These are phyloP conservation scores for Scotopteryx bipunctaria DNA, from an alignment of 2,888 invertebrate genomes.

Conservation along the genomic window DNA sequence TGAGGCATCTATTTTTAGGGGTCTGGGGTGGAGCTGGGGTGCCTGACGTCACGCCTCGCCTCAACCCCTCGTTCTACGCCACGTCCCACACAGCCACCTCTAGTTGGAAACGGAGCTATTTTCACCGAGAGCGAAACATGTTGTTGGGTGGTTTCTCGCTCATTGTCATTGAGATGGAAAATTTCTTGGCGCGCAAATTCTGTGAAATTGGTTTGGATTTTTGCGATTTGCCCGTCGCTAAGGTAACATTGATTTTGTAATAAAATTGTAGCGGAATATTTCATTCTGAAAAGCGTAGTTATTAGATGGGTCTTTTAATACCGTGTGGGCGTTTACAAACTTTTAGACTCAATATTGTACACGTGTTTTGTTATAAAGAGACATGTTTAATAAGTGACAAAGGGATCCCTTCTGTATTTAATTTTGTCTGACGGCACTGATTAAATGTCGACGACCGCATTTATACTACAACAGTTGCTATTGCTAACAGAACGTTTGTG, in stretches of 20 bases:
- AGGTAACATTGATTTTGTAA: constrained; percentile 25
- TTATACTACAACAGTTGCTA: constrained; percentile 2
- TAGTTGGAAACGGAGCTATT: constrained; percentile 51
- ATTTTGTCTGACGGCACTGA: constrained; percentile 14
- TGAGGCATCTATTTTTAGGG: constrained; percentile 75
- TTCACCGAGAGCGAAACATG: constrained; percentile 57
- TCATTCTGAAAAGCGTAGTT: too few relatives aligned
- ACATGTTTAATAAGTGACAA: constrained; percentile 20
- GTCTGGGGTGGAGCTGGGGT: constrained; percentile 49
- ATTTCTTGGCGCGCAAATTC: constrained; percentile 42
- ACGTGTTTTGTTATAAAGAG: not conserved
- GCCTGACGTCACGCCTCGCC: constrained; percentile 58
- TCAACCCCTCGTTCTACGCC: constrained; percentile 43
- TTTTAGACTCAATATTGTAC: too few relatives aligned
- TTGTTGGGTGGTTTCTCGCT: constrained; percentile 48
- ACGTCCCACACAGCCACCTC: constrained; percentile 40
- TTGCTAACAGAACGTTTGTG: not conserved
- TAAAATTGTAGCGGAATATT: too few relatives aligned
- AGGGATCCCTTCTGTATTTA: constrained; percentile 22
- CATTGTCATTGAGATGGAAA: constrained; percentile 50
- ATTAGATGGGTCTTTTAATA: too few relatives aligned
- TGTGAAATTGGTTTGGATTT: constrained; percentile 42
- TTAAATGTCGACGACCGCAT: constrained; percentile 30
- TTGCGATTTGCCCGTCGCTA: constrained; percentile 32
- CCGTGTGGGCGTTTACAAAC: too few relatives aligned